Evolutionary conservation across 2,888 invertebrate genomes (phyloP).

Genomic region (Ophion ventricosus): DNA sequence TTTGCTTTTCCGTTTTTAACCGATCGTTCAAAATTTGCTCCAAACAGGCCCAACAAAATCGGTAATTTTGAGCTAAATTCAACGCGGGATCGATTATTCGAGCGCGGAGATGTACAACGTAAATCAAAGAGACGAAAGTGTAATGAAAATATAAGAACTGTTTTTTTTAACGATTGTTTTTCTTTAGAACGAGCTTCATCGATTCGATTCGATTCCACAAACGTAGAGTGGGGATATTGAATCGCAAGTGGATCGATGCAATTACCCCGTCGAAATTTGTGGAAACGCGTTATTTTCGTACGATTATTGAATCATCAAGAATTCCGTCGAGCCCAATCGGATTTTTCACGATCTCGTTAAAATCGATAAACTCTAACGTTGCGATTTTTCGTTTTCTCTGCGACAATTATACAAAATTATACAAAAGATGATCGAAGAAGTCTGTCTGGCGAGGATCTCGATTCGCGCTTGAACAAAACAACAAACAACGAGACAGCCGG

Average conservation of each 20-base stretch:
- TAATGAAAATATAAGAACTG: too few species aligned
- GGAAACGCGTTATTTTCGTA: not conserved
- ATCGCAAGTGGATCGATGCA: too few species aligned
- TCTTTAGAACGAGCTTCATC: too few species aligned
- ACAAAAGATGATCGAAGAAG: not conserved
- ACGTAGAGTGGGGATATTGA: too few species aligned
- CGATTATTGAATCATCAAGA: not conserved
- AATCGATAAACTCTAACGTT: not conserved
- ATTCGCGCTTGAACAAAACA: not conserved
- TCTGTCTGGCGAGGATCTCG: not conserved
- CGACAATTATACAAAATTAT: not conserved
- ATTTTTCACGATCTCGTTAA: not conserved
- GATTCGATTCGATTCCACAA: too few species aligned
- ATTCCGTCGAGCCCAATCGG: not conserved
- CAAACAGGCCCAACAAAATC: not conserved
- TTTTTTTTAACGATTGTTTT: too few species aligned
- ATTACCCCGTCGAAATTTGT: too few species aligned
- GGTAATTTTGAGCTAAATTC: too few species aligned
- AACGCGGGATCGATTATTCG: too few species aligned
- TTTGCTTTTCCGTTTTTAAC: not conserved
- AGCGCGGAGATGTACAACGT: too few species aligned
- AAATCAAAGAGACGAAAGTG: too few species aligned
- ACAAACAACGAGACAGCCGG: slow-evolving; percentile 3
- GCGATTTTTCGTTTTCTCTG: too few species aligned
- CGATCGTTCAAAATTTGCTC: not conserved